Conservation (phyloP, 1,140 invertebrate species). For the Diabrotica undecimpunctata region DNA sequence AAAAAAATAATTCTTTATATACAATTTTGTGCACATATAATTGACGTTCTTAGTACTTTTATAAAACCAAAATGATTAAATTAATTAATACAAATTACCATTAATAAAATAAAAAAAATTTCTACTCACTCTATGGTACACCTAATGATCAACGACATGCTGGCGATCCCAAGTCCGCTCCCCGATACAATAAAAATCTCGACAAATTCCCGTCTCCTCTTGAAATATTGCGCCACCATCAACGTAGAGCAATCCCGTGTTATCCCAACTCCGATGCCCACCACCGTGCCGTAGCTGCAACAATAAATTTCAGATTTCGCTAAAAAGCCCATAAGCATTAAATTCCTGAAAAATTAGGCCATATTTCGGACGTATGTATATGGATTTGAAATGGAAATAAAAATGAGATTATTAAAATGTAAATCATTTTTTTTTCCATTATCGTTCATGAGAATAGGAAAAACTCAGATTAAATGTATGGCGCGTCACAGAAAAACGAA, state of each 20-base stretch:
- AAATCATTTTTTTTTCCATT: background rate
- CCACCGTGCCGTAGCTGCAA: conserved; percentile 53
- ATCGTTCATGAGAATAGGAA: background rate
- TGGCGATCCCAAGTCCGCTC: conserved; percentile 77
- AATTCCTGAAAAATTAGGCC: background rate
- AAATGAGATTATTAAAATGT: background rate
- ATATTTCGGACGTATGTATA: background rate
- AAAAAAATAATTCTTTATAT: too few species aligned
- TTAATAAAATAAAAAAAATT: too few species aligned
- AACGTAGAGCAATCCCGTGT: conserved; percentile 79
- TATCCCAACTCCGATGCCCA: conserved; percentile 79
- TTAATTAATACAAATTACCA: too few species aligned
- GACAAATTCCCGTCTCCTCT: conserved; percentile 75
- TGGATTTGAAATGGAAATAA: background rate
- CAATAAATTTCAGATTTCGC: conserved; percentile 13
- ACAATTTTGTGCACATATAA: too few species aligned
- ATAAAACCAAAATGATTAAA: background rate
- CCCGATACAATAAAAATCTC: conserved; percentile 84
- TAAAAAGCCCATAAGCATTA: background rate
- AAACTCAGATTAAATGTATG: too few species aligned
- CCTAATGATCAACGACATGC: conserved; percentile 79
- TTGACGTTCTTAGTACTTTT: background rate
- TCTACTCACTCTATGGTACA: conserved; percentile 69
- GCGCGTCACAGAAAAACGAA: too few species aligned
- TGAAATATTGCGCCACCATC: conserved; percentile 91